These are phyloP conservation scores for Pseudococcus jackbeardsleyi DNA, from an alignment of 2,888 invertebrate species.

Conservation along the genomic window DNA sequence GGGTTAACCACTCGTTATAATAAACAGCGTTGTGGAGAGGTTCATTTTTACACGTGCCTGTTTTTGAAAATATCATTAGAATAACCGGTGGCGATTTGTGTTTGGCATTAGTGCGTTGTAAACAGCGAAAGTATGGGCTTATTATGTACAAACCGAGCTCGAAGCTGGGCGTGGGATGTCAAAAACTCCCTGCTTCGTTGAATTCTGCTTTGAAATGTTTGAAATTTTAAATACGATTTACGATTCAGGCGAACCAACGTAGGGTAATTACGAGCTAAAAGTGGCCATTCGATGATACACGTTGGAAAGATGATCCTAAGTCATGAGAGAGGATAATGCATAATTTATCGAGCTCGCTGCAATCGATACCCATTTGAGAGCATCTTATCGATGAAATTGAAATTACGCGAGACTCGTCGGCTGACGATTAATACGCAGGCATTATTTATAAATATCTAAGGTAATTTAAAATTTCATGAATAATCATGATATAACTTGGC, in stretches of 20 bases:
- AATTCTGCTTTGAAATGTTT: background rate
- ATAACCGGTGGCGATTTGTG: background rate
- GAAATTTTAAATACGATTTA: background rate
- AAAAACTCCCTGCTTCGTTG: constrained; percentile 4
- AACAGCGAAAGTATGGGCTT: constrained; percentile 4
- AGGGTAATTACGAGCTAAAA: too few species aligned
- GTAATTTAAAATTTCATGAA: constrained; percentile 42
- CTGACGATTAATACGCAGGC: background rate
- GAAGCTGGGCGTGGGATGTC: background rate
- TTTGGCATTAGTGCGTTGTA: constrained; percentile 16
- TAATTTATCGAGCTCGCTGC: background rate
- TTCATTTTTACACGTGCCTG: constrained; percentile 18
- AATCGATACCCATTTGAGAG: background rate
- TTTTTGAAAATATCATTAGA: constrained; percentile 9
- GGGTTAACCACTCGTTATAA: background rate
- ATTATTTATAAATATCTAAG: background rate
- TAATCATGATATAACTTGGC: constrained; percentile 26
- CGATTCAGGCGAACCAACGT: too few species aligned
- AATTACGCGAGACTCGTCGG: background rate
- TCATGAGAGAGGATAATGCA: background rate
- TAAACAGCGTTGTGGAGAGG: background rate
- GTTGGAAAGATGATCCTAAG: too few species aligned
- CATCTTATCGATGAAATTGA: constrained; percentile 12
- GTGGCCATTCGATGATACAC: too few species aligned
- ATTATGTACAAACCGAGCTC: background rate